Base-by-base conservation (phyloP, 2,797 vertebrate genomes). In the Avahi laniger region DNA sequence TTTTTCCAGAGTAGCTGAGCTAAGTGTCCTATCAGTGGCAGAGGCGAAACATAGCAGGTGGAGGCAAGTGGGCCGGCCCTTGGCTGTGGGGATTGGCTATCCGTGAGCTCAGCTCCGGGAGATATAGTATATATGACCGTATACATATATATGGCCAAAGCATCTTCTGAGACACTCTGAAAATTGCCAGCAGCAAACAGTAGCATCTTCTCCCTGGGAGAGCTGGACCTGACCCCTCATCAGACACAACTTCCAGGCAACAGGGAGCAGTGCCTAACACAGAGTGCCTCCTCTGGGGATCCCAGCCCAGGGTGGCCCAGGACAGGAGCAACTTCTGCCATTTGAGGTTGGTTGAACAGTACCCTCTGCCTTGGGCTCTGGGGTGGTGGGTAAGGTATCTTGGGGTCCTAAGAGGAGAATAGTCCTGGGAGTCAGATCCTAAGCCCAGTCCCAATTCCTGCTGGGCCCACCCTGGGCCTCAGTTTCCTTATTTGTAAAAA, bases 261-360 rank as follows among this genome's bases (percentile, higher is more conserved):
- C 59, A 4, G 65, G 4, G 61, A 54, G 22, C 1, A 1, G 30
- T n/a, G 48, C 28, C 38, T 5, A 1, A 15, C 15, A 0, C 35
- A 41, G 38, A 75, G 33, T 10, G 5, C 5, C 65, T 13, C 3
- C 2, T 35, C 24, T 2, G 5, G 28, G 86, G 20, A 9, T 35
- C 30, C 17, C 2, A 7, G 43, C 46, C 12, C 26, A 8, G 2
- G 3, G 73, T 6, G 33, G 43, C 67, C 46, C 13, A 15, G 7
- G 10, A 78, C 59, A 41, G 46, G 50, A 70, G 72, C 0, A 0
- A 72, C 91, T 88, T 82, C 33, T 0, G 1, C 1, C 38, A 2
- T 38, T 54, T 17, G 14, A 96, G 95, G 97, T 95, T 72, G 33
- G 96, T 84, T 28, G 61, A 46, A 61, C 0, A 0, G n/a, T 24